Evolutionary conservation across 2,113 vertebrate species (phyloP), one percentile per base, ranked within the genome.

Genomic region (Sylvietta virens): DNA sequence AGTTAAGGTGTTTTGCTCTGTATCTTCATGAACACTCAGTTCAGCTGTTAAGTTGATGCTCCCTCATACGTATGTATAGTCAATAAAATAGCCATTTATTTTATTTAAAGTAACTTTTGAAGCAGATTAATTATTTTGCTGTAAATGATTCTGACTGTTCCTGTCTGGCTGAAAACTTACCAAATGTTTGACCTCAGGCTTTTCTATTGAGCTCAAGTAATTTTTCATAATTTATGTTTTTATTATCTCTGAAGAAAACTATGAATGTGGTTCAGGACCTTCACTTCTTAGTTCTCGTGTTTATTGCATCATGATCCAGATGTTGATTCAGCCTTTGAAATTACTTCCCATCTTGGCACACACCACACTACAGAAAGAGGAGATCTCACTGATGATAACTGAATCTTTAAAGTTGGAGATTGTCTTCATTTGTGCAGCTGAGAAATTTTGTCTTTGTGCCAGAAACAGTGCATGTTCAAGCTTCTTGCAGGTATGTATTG

Each of bases 291-390:
- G 76, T 47, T 64, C 19, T 50, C 18, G 20, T 51, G 51, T 94
- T 94, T 57, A 67, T 86, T 95, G 73, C 86, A 65, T 92, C 91
- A 53, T 48, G 48, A 85, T 88, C 64, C 92, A 97, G 81, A 86
- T 94, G 95, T 90, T 70, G 81, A 90, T 89, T 92, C 77, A 64
- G 53, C 76, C 84, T 94, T 88, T 92, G 92, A 95, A 94, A 89
- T 91, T 67, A 15, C 60, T 94, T 94, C 45, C 69, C 6, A 1
- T 74, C 81, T 92, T 95, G 91, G 88, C 91, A 86, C 44, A 89
- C 69, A 35, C n/a, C 4, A 3, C 74, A 64, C 48, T 40, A 77
- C 64, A 78, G 69, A 88, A 88, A 84, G 79, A 83, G 77, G 58
- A 93, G 88, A 94, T 97, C 69, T 81, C 3, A 0, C 28, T 60